Conservation (phyloP, 2,888 invertebrate species). For the Deladenus siricidicola region DNA sequence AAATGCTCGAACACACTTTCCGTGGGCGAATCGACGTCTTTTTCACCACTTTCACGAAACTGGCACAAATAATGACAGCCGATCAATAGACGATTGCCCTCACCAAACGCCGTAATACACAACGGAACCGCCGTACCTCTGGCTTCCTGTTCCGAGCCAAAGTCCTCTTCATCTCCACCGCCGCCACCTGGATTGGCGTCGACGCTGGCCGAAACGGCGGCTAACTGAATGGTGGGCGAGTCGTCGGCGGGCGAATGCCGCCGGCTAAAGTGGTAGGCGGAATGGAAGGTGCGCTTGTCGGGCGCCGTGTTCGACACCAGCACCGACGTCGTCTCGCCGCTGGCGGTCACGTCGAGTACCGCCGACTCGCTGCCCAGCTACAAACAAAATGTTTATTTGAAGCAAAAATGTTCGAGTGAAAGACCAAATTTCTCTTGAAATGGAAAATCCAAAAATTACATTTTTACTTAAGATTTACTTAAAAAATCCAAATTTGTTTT, state of each 20-base stretch:
- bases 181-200: neutral
- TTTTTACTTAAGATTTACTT: too few species aligned
- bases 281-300: neutral
- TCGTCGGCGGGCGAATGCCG: neutral
- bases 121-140: slow-evolving; percentile 10
- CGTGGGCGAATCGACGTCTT: neutral
- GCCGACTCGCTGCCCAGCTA: slow-evolving; percentile 22
- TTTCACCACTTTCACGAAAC: too few species aligned
- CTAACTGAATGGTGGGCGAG: slow-evolving; percentile 9
- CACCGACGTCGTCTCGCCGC: slow-evolving; percentile 14
- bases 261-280: slow-evolving; percentile 8
- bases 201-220: neutral
- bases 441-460: too few species aligned
- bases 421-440: too few species aligned
- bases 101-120: slow-evolving; percentile 4
- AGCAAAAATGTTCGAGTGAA: too few species aligned
- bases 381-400: too few species aligned
- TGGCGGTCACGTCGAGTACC: slow-evolving; percentile 25
- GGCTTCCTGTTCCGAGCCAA: neutral
- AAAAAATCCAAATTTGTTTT: too few species aligned
- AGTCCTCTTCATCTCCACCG: neutral
- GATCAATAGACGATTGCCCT: slow-evolving; percentile 8
- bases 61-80: too few species aligned
- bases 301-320: slow-evolving; percentile 11
- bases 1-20: neutral